Conservation (phyloP, 2,888 invertebrate genomes). For the Heliconius sara region DNA sequence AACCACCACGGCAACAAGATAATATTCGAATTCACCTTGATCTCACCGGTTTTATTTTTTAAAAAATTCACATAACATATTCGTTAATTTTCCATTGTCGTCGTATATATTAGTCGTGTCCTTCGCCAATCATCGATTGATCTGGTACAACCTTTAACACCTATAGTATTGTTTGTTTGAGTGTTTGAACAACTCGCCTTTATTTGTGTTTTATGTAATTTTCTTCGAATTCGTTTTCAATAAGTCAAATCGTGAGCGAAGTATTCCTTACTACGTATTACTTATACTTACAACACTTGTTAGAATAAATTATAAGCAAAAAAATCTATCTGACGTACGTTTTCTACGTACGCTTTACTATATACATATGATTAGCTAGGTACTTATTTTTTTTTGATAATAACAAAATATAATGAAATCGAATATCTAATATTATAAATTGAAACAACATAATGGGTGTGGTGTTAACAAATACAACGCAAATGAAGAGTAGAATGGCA, state of each 20-base stretch:
- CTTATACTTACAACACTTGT: background rate
- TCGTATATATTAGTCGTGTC: conserved; percentile 21
- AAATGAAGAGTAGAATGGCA: conserved; percentile 24
- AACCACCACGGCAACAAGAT: conserved; percentile 72
- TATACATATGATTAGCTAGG: background rate
- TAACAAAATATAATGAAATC: background rate
- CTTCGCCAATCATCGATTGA: conserved; percentile 25
- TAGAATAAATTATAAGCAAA: conserved; percentile 23
- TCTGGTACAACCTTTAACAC: conserved; percentile 28
- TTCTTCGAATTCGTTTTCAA: conserved; percentile 25
- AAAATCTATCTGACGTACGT: background rate
- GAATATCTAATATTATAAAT: conserved; percentile 7
- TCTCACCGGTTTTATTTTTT: conserved; percentile 40
- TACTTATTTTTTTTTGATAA: background rate
- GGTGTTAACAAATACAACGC: conserved; percentile 9
- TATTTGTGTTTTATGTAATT: conserved; percentile 29
- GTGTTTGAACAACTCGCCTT: conserved; percentile 12
- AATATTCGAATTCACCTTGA: conserved; percentile 53
- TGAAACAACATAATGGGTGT: conserved; percentile 33
- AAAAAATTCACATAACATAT: conserved; percentile 21
- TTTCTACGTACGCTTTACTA: background rate
- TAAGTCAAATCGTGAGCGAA: conserved; percentile 15
- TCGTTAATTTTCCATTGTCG: conserved; percentile 37
- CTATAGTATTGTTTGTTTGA: conserved; percentile 21
- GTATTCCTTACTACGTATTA: background rate